Percentiles rank a stretch among this genome's conserved stretches.
These are phyloP conservation scores for Petrolisthes cinctipes DNA, from an alignment of 2,888 invertebrate genomes.

Conservation along the genomic window DNA sequence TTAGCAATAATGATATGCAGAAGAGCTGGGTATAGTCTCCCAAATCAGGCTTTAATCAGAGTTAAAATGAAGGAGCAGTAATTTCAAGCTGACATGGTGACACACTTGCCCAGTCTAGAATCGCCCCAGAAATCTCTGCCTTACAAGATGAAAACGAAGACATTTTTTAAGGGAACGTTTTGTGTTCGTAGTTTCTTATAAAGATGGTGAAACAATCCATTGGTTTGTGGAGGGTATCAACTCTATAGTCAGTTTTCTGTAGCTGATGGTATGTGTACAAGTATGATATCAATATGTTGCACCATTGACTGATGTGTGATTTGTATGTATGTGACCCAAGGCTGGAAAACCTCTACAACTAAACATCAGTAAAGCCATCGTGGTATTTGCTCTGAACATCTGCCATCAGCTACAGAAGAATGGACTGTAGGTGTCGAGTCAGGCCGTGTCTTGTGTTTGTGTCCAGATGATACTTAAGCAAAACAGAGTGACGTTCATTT, in stretches of 20 bases:
- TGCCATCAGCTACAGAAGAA: no score
- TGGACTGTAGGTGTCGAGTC: conserved; percentile 9
- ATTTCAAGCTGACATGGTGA: not conserved
- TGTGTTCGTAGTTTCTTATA: conserved; percentile 48
- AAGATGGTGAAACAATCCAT: conserved; percentile 49
- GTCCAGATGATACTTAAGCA: conserved; percentile 36
- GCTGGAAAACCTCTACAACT: no score
- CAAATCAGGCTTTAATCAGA: not conserved
- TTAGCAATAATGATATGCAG: not conserved
- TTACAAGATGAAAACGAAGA: conserved; percentile 61
- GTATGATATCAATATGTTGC: not conserved
- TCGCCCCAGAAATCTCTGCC: conserved; percentile 58
- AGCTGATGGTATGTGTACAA: not conserved
- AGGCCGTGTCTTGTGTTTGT: conserved; percentile 22
- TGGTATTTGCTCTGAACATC: no score
- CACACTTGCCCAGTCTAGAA: conserved; percentile 40
- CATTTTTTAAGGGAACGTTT: conserved; percentile 54
- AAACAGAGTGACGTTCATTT: conserved; percentile 12
- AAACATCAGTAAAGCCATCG: no score
- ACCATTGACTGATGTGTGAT: not conserved
- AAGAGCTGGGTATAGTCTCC: no score
- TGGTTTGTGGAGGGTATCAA: conserved; percentile 52
- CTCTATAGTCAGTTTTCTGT: not conserved
- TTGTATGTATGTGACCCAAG: no score
- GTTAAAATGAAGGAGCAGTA: not conserved